A percentile compares a stretch with the other conserved stretches of the same genome.
Conservation (phyloP, 64 coral and sea anemone species). For the Pocillopora damicornis region DNA sequence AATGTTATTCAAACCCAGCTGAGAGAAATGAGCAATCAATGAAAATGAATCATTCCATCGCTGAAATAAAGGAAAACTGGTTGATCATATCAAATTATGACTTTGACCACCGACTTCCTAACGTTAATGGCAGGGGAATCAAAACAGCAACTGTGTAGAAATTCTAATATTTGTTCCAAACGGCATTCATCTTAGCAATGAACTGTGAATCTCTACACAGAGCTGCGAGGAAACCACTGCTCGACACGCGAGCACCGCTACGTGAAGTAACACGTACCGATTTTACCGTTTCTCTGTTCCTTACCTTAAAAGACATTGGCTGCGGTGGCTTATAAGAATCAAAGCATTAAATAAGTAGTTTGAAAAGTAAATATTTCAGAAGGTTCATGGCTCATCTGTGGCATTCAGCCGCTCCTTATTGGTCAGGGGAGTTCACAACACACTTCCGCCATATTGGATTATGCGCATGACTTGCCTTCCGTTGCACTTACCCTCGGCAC, state of each 20-base stretch:
- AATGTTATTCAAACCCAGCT: background rate
- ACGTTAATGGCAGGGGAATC: background rate
- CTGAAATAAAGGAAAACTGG: background rate
- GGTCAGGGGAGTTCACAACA: conserved; percentile 19
- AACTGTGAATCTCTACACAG: background rate
- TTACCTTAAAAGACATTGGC: conserved; percentile 39
- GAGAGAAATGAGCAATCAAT: conserved; percentile 22
- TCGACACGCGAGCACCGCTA: background rate
- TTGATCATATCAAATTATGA: background rate
- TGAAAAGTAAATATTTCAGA: background rate
- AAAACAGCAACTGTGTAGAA: background rate
- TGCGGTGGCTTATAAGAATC: background rate
- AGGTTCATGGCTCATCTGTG: conserved; percentile 4
- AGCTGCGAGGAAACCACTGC: background rate
- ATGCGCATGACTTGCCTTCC: conserved; percentile 34
- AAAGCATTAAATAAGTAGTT: conserved; percentile 3
- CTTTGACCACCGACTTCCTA: background rate
- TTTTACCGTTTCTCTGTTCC: background rate
- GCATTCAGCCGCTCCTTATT: conserved; percentile 20
- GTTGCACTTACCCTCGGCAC: conserved; percentile 4
- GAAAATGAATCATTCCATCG: background rate
- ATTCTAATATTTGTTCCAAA: background rate
- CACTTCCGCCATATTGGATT: conserved; percentile 49
- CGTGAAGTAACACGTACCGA: background rate
- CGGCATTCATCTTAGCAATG: background rate